A percentile compares a stretch with the other conserved stretches of the same genome.
Evolutionary conservation across 2,888 invertebrate species (phyloP).

Genomic region (Sesamia inferens): DNA sequence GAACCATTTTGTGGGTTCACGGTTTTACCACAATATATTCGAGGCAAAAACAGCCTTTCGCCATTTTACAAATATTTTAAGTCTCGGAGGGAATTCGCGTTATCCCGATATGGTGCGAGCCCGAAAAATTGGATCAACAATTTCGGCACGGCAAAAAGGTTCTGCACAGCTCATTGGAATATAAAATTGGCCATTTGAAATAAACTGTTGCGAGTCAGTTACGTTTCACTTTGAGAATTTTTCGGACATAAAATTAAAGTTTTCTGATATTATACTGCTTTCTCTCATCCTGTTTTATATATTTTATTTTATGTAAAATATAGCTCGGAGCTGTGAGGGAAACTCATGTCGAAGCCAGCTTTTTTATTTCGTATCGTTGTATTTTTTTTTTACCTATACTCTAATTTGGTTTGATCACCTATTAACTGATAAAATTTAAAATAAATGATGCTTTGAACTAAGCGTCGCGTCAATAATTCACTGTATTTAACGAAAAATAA

Average conservation of each 20-base stretch:
- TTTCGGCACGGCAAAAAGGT: slow-evolving; percentile 58
- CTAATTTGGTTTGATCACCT: too few relatives aligned
- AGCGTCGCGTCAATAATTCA: not conserved
- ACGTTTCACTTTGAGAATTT: slow-evolving; percentile 23
- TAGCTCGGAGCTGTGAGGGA: not conserved
- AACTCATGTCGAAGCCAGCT: not conserved
- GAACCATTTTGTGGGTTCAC: slow-evolving; percentile 46
- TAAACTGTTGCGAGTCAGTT: slow-evolving; percentile 39
- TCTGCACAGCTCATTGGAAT: slow-evolving; percentile 56
- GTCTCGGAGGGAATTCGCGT: slow-evolving; percentile 67
- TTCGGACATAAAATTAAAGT: slow-evolving; percentile 42
- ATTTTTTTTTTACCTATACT: not conserved
- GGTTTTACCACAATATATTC: slow-evolving; percentile 55
- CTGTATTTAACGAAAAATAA: not conserved
- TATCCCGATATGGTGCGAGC: slow-evolving; percentile 52
- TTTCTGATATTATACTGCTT: slow-evolving; percentile 31
- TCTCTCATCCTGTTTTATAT: slow-evolving; percentile 4
- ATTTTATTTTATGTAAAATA: slow-evolving; percentile 6
- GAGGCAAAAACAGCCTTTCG: slow-evolving; percentile 62
- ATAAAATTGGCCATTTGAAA: slow-evolving; percentile 54
- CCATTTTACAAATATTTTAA: slow-evolving; percentile 72
- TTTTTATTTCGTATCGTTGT: not conserved
- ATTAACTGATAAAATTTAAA: too few relatives aligned
- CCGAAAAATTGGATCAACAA: slow-evolving; percentile 66
- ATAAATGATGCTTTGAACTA: too few relatives aligned